Base-by-base conservation (phyloP, 1,140 invertebrate species). In the Microvelia longipes region DNA sequence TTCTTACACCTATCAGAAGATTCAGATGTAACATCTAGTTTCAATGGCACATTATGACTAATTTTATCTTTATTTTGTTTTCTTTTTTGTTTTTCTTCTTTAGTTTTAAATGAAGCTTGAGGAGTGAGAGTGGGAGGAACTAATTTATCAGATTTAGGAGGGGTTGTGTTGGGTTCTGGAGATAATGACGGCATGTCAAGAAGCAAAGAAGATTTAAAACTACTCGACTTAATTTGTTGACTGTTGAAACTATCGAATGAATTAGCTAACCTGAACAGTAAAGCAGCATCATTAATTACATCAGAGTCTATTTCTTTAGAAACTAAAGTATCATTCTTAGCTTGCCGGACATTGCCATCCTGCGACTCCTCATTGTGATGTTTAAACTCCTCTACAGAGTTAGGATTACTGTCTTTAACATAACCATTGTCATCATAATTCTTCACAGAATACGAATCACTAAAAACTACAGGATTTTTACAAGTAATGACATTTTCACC, bases 401-500 rank as follows among this genome's bases (percentile, higher is more conserved):
- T 64, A 11, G 62, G 62, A 24, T 26, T 26, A 64, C 62, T 64
- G 25, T 26, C 62, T 25, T 64, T 64, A 26, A 5, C 2, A 13
- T 5, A 64, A 24, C 15, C 5, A 64, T 26, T 64, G 24, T 64
- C 62, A 15, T 64, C 62, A 5, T 64, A 15, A 14, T 26, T 15
- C 2, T 64, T 26, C 5, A 64, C 24, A 64, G 25, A 24, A 60
- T 60, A 60, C 35, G 35, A 60, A 60, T 60, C 35, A 11, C 11
- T 60, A 64, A 64, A 64, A 64, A 24, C 11, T 13, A 5, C 24
- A 24, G 62, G 62, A 64, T 64, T 64, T 25, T 15, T 64, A 64
- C 62, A 64, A 24, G 62, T 64, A 14, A 64, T 64, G 5, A 64
- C 62, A 64, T 64, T 64, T 64, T 64, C 25, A 64, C 25, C 25